These are phyloP conservation scores for Ceyx melanurus DNA, from an alignment of 2,113 vertebrate species.

Conservation along the genomic window DNA sequence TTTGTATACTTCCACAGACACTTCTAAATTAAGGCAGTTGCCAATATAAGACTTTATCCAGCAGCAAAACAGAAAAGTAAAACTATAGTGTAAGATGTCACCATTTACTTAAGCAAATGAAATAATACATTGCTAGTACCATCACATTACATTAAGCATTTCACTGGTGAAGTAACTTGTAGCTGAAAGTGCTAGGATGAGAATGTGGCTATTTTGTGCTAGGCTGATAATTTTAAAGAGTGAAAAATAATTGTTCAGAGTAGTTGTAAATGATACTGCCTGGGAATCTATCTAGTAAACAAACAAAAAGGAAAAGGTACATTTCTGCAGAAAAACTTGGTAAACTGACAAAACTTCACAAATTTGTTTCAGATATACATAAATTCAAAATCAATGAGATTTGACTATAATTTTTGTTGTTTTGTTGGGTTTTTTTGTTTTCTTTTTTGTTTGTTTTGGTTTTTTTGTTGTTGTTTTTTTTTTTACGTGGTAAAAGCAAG, in stretches of 20 bases:
- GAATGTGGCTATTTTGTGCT: not conserved
- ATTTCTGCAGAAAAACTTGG: not conserved
- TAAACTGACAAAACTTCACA: not conserved
- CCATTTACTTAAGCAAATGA: not conserved
- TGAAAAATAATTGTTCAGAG: not conserved
- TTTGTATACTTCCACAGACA: not conserved
- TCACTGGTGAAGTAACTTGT: not conserved
- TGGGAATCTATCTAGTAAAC: not conserved
- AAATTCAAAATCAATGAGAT: not conserved
- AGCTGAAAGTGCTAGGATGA: not conserved
- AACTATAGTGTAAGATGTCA: not conserved
- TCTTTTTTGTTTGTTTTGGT: not conserved
- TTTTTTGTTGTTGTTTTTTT: not conserved
- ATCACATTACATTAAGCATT: not conserved
- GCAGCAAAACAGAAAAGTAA: not conserved
- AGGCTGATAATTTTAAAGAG: not conserved
- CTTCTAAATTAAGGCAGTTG: not conserved
- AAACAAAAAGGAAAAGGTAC: not conserved
- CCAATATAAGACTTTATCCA: not conserved
- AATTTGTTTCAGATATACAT: not conserved
- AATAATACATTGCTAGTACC: accelerated
- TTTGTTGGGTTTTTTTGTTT: not conserved
- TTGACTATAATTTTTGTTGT: not conserved
- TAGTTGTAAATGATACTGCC: not conserved
- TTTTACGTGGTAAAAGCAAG: not conserved